Evolutionary conservation across 2,888 invertebrate species (phyloP).

Genomic region (Cremastinae sp.): DNA sequence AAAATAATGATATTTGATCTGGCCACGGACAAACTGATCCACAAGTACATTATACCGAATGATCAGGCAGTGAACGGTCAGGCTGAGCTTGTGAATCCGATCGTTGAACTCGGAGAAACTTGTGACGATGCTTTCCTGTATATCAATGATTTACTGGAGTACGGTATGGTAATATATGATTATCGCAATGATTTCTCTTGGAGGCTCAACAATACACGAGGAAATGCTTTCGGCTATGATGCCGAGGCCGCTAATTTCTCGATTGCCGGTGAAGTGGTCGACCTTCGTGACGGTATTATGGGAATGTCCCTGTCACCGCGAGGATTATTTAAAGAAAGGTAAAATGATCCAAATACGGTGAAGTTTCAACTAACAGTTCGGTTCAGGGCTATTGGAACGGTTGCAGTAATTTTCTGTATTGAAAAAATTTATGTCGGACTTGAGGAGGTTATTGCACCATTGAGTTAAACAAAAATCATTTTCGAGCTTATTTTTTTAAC

Average conservation of each 20-base stretch:
- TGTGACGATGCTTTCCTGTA: constrained; percentile 76
- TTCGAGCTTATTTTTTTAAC: no score
- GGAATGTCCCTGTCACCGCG: constrained; percentile 77
- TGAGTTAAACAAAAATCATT: no score
- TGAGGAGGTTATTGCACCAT: no score
- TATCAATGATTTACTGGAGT: constrained; percentile 75
- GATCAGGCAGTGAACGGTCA: constrained; percentile 72
- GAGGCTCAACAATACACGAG: constrained; percentile 76
- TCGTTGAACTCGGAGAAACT: constrained; percentile 75
- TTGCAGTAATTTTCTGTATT: no score
- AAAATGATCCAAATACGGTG: constrained; percentile 14
- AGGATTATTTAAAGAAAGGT: constrained; percentile 74
- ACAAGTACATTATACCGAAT: constrained; percentile 74
- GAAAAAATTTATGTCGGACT: no score
- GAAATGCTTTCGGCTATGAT: constrained; percentile 78
- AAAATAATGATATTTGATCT: constrained; percentile 79
- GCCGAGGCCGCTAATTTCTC: constrained; percentile 74
- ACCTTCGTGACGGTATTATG: constrained; percentile 76
- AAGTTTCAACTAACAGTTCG: neutral
- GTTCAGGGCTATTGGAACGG: neutral
- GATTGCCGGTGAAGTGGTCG: constrained; percentile 76
- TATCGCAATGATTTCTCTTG: constrained; percentile 72
- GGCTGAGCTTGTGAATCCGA: constrained; percentile 75
- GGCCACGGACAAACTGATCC: constrained; percentile 73
- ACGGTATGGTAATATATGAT: constrained; percentile 77